Evolutionary conservation across 2,888 invertebrate species (phyloP).

Genomic region (Chrysotoxum bicinctum): DNA sequence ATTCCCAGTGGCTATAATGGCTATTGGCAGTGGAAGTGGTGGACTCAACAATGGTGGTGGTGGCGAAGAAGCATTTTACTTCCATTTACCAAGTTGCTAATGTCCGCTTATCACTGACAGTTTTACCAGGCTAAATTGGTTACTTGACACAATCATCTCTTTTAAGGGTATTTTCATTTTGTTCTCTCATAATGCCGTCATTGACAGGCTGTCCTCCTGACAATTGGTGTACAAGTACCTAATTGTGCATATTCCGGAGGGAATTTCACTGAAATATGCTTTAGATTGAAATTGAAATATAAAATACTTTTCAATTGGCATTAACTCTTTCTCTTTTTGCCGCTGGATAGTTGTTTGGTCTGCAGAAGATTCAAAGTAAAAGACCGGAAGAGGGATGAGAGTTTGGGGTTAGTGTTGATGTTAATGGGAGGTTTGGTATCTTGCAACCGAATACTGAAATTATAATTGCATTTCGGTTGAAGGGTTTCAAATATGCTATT

Average conservation of each 20-base stretch:
- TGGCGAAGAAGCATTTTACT: conserved; percentile 19
- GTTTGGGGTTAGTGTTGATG: background rate
- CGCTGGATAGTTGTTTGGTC: background rate
- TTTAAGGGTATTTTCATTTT: conserved; percentile 48
- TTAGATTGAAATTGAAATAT: conserved; percentile 28
- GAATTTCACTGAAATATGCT: conserved; percentile 40
- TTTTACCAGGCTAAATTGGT: conserved; percentile 64
- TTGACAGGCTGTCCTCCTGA: conserved; percentile 60
- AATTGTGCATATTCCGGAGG: conserved; percentile 60
- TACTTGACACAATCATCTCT: conserved; percentile 67
- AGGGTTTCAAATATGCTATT: background rate
- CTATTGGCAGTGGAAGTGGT: conserved; percentile 2
- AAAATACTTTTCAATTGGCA: conserved; percentile 28
- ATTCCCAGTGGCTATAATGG: conserved; percentile 52
- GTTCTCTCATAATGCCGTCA: conserved; percentile 47
- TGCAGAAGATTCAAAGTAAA: background rate
- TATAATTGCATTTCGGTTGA: conserved; percentile 40
- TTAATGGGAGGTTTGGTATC: background rate
- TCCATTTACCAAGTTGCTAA: conserved; percentile 45
- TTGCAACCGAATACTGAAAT: background rate
- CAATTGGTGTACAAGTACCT: conserved; percentile 56
- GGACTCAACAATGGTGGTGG: background rate
- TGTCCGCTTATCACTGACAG: conserved; percentile 67
- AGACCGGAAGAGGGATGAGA: background rate
- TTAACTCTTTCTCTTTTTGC: conserved; percentile 27